Evolutionary conservation across 2,113 vertebrate genomes (phyloP).

Genomic region (Setophaga kirtlandii): DNA sequence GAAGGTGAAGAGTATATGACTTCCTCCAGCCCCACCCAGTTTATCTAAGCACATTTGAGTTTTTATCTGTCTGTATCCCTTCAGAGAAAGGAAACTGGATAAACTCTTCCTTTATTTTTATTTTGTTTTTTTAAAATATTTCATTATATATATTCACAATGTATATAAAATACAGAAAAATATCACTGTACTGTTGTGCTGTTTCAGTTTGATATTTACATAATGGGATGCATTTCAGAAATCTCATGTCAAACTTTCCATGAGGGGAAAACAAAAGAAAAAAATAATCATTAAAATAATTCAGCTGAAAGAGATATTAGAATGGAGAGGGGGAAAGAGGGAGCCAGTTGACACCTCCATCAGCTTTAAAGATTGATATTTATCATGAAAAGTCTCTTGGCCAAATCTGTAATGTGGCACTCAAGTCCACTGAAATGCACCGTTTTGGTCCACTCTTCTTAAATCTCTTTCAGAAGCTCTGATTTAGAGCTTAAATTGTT

Average conservation of each 20-base stretch:
- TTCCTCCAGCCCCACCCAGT: neutral
- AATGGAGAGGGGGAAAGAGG: neutral
- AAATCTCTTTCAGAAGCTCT: neutral
- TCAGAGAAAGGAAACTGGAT: neutral
- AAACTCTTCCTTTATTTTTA: neutral
- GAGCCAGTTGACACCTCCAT: neutral
- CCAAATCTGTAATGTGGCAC: neutral
- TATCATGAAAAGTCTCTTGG: neutral
- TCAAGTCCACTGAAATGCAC: neutral
- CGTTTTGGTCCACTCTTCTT: neutral
- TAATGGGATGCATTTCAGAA: neutral
- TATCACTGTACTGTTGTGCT: neutral
- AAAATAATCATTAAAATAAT: neutral
- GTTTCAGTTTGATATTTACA: neutral
- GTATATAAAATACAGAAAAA: neutral
- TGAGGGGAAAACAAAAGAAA: neutral
- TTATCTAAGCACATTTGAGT: neutral
- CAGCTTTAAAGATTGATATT: neutral
- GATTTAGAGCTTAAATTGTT: neutral
- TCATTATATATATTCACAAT: neutral
- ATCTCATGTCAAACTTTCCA: neutral
- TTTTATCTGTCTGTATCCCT: neutral
- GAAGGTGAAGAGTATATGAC: neutral
- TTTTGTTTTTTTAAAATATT: neutral
- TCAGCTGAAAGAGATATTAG: neutral